Percentiles rank a stretch among this genome's conserved stretches.
Conservation (phyloP, 1,140 invertebrate genomes). For the Paramacrobiotus metropolitanus region DNA sequence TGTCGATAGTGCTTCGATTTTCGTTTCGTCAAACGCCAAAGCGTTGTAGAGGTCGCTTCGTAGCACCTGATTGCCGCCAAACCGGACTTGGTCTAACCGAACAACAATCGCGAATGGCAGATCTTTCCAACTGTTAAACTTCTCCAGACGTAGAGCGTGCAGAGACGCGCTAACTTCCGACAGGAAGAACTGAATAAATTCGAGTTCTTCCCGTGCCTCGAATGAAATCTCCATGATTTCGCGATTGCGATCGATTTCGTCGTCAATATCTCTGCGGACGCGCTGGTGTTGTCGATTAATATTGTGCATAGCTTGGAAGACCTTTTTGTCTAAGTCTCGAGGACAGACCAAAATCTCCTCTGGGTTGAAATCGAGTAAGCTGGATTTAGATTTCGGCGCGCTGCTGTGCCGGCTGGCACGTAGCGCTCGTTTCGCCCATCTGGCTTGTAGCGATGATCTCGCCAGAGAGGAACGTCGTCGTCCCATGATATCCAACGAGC, state of each 20-base stretch:
- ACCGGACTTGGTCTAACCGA: neutral
- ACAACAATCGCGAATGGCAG: neutral
- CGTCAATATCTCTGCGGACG: neutral
- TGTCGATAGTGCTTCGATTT: neutral
- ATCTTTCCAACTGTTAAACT: slow-evolving; percentile 2
- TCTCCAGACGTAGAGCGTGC: neutral
- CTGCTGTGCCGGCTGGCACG: too few relatives aligned
- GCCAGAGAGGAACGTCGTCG: too few relatives aligned
- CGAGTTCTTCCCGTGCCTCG: neutral
- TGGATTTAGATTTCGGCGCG: too few relatives aligned
- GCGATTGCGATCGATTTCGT: neutral
- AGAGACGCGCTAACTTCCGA: neutral
- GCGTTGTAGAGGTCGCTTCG: neutral
- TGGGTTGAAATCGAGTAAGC: neutral
- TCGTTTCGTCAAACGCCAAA: neutral
- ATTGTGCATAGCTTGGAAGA: neutral
- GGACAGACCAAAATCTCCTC: neutral
- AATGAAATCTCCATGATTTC: neutral
- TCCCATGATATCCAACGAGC: too few relatives aligned
- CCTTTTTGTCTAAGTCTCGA: neutral
- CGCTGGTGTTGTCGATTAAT: neutral
- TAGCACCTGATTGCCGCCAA: neutral
- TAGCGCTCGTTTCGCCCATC: too few relatives aligned
- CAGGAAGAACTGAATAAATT: neutral
- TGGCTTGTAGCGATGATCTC: too few relatives aligned